Evolutionary conservation across 2,888 invertebrate genomes (phyloP).

Genomic region (Eledona agricola): DNA sequence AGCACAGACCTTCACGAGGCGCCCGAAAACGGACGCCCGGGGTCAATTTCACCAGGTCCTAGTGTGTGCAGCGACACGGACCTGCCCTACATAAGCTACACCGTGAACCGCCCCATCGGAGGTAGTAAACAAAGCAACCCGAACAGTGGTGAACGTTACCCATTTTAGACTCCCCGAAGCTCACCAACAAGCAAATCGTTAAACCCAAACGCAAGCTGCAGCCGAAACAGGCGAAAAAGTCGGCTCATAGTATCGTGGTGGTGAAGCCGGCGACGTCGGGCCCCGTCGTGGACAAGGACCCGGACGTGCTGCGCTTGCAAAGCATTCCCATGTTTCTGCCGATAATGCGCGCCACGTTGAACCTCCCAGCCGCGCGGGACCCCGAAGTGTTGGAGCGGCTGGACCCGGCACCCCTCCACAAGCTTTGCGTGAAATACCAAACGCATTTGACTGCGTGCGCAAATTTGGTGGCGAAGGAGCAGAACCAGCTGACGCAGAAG

Average conservation of each 20-base stretch:
- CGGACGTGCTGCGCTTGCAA: constrained; percentile 76
- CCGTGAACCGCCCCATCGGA: constrained; percentile 87
- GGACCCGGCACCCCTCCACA: constrained; percentile 71
- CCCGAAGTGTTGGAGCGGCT: constrained; percentile 85
- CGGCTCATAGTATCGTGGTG: constrained; percentile 80
- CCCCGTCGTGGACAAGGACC: constrained; percentile 74
- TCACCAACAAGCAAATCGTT: constrained; percentile 68
- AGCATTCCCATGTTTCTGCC: constrained; percentile 91
- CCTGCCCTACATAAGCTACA: constrained; percentile 90
- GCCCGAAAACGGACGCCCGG: constrained; percentile 66
- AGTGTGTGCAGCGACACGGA: constrained; percentile 91
- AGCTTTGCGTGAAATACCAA: constrained; percentile 82
- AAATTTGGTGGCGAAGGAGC: constrained; percentile 81
- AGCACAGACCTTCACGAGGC: constrained; percentile 49
- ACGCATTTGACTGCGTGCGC: constrained; percentile 85
- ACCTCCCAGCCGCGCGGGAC: constrained; percentile 84
- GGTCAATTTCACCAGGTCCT: constrained; percentile 84
- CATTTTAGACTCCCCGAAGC: constrained; percentile 81
- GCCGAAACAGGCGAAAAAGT: constrained; percentile 62
- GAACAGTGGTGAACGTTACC: background rate
- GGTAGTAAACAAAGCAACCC: constrained; percentile 64
- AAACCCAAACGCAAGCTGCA: constrained; percentile 55
- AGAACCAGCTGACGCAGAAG: constrained; percentile 75
- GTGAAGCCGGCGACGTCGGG: constrained; percentile 76
- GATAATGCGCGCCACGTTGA: constrained; percentile 88